Evolutionary conservation across 1,140 invertebrate species (phyloP), one percentile per base, ranked within the genome.

Genomic region (Trichonephila clavata): DNA sequence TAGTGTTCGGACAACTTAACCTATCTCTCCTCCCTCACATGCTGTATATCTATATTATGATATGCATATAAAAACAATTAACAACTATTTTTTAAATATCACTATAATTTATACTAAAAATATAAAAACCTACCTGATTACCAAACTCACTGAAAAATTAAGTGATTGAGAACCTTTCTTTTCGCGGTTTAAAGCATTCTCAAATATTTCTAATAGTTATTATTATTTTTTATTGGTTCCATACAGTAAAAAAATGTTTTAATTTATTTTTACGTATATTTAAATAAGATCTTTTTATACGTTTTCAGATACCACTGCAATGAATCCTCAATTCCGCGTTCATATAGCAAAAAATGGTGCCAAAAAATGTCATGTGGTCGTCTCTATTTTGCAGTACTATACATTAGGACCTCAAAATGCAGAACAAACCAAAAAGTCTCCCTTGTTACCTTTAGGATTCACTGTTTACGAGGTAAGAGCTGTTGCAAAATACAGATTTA

Each of bases 281-380:
- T 21, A 3, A 39, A 32, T 84, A 32, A 21, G 10, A 87, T 63
- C 0, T 61, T 61, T 4, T 87, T 21, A 18, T 57, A 21, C 18
- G 24, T 87, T n/a, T 24, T 27, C 95, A 97, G 97, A 97, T 88
- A 97, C 97, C 8, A 97, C 97, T 6, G 96, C 97, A 13, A 97
- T 97, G 96, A 97, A 97, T 96, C 97, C 97, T 8, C 97, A 97
- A 95, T 97, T 97, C 95, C 97, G 97, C 94, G 96, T 97, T 50
- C 97, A 97, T 95, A 97, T 97, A 90, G 97, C 97, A 10, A 95
- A 97, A 86, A 96, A 96, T 21, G 94, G 94, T 24, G 89, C 93
- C 68, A 96, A 96, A 24, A 97, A 97, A 96, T 97, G 97, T 95
- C 97, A 97, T 95, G 97, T 97, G 27, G 97, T 97, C 59, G 97